Conservation (phyloP, 2,888 invertebrate species). For the Torymus auratus region DNA sequence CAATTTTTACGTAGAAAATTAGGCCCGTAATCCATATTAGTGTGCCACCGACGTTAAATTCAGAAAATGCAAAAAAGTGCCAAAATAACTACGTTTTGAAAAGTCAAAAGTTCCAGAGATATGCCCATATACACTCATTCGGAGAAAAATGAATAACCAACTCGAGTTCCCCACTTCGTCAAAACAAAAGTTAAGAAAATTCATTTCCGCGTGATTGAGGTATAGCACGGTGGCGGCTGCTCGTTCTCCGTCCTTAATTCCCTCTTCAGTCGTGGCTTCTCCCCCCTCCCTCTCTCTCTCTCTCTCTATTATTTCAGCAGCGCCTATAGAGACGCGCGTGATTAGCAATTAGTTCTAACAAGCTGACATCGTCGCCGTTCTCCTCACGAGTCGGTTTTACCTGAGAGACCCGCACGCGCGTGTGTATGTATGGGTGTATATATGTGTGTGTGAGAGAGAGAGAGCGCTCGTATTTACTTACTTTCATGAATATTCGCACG, state of each 20-base stretch:
- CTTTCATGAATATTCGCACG: constrained; percentile 38
- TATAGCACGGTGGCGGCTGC: neutral
- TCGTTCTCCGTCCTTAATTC: constrained; percentile 21
- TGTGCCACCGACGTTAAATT: too few relatives aligned
- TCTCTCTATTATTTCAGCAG: constrained; percentile 50
- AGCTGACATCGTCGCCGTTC: constrained; percentile 39
- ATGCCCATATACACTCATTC: neutral
- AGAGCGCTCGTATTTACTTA: constrained; percentile 38
- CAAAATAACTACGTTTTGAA: too few relatives aligned
- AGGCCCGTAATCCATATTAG: too few relatives aligned
- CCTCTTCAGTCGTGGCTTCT: neutral
- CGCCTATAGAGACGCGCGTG: constrained; percentile 34
- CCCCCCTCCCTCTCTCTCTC: too few relatives aligned
- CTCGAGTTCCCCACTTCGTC: neutral
- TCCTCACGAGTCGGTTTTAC: too few relatives aligned
- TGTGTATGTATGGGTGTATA: too few relatives aligned
- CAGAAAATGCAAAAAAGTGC: too few relatives aligned
- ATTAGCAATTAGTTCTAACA: constrained; percentile 58
- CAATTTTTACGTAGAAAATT: too few relatives aligned
- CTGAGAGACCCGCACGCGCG: too few relatives aligned
- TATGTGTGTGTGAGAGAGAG: too few relatives aligned
- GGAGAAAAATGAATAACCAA: neutral
- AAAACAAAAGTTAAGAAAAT: constrained; percentile 40
- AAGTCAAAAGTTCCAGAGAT: too few relatives aligned
- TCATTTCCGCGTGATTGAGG: constrained; percentile 21